Evolutionary conservation across 2,888 invertebrate species (phyloP), one percentile per base, ranked within the genome.

Genomic region (Diadegma fenestrale): DNA sequence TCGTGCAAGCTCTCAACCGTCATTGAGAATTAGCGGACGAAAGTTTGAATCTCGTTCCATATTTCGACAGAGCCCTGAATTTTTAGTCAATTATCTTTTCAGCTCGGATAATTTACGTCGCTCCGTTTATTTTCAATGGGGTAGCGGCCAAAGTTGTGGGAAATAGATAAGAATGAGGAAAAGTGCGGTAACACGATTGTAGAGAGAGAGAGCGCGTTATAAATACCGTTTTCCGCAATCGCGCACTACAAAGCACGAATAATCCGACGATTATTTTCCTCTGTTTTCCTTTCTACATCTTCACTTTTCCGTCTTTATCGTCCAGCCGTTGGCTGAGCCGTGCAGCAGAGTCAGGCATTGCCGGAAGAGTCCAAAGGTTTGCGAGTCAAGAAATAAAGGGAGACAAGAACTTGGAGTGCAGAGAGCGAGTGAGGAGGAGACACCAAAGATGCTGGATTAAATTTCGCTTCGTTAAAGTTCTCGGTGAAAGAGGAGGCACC

Each of bases 391-490:
- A 75, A 69, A 33, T 19, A 37, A 22, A 54, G 37, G 37, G 41
- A 58, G 10, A 41, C 17, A 30, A 61, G 37, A 64, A 37, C 43
- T 75, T 14, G 30, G 58, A 69, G 58, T 26, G 37, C 37, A 37
- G n/a, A 58, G 51, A 58, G 33, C 2, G 33, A 43, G 48, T 45
- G 41, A 26, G 37, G 6, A 37, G 12, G 41, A 48, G 33, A 45
- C 30, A 61, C 19, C 8, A 41, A 79, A 79, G 69, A 78, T 78
- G 68, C 64, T 69, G 78, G 64, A 81, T 78, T 77, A 33, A 68
- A 63, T 68, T 64, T 69, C 43, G 45, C 48, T 72, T 73, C 78
- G 84, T 75, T 58, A 85, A 79, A 78, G 78, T 75, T 78, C 63
- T 33, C 54, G 12, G 43, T 54, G 71, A 71, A 64, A 69, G 71